Percentiles rank a stretch among this genome's conserved stretches.
phyloP scores from a whole-genome alignment of 64 coral and sea anemone genomes.

The Actinia tenebrosa region DNA sequence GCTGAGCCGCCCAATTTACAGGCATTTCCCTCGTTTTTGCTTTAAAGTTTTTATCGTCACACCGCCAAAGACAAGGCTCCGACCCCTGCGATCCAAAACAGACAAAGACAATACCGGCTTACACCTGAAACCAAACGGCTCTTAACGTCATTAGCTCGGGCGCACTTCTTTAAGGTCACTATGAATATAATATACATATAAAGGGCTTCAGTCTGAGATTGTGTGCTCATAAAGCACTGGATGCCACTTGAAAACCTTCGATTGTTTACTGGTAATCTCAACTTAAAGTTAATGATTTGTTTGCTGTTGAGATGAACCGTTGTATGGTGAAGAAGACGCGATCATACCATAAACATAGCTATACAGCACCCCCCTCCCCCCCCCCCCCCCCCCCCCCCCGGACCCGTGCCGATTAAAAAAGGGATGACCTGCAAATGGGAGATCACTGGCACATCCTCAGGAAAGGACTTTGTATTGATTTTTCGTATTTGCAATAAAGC shows the following conservation, averaged over 20 bases:
- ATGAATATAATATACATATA: neutral
- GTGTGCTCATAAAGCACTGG: neutral
- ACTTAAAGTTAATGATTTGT: neutral
- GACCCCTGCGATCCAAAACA: slow-evolving; percentile 4
- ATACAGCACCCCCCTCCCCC: neutral
- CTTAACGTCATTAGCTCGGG: neutral
- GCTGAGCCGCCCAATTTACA: neutral
- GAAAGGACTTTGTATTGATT: neutral
- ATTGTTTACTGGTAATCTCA: neutral
- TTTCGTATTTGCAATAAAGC: neutral
- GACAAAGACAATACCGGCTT: neutral
- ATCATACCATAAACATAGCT: neutral
- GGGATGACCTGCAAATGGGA: neutral
- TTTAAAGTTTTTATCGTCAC: neutral
- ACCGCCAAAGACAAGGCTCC: slow-evolving; percentile 5
- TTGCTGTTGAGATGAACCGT: neutral
- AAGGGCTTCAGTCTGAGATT: neutral
- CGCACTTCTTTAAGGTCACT: neutral
- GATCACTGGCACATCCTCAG: neutral
- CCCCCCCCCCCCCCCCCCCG: neutral
- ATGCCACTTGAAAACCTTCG: neutral
- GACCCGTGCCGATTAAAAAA: neutral
- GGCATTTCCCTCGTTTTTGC: slow-evolving; percentile 4
- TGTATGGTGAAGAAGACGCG: neutral
- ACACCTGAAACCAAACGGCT: neutral